Evolutionary conservation across 2,113 vertebrate genomes (phyloP), one percentile per base, ranked within the genome.

Genomic region (Circaetus gallicus): DNA sequence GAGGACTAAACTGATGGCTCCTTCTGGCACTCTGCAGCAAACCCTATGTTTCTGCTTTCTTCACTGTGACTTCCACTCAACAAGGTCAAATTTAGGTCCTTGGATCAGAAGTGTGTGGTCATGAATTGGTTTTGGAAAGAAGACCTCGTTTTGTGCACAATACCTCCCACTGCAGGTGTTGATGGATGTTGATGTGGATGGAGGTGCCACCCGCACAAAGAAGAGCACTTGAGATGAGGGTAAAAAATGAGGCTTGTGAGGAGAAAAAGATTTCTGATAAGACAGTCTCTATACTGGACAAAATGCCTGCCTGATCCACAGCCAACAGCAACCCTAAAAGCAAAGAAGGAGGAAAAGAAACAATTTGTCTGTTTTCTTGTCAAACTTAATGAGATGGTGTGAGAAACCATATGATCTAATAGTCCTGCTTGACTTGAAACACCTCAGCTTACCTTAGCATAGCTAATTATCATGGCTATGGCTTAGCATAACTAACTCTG

Each of bases 41-140:
- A 38, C 12, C 10, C 50, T 6, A 2, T 31, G 14, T 65, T 58
- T 45, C 62, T 62, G 29, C 29, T 42, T 29, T 73, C 52, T 53
- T 34, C 38, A 11, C 16, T 5, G 0, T 26, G 29, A 24, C 47
- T 62, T 80, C 24, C 72, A 50, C 34, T 74, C 82, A 66, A 4
- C 17, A 29, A 16, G 4, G 18, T 61, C 65, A 42, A 8, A 32
- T 67, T 21, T 26, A 28, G 26, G 16, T 45, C 25, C 7, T 72
- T 73, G 59, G 43, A 31, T 72, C 36, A 38, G 40, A 76, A 58
- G 10, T 31, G 52, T 0, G 0, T 19, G n/a, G 32, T 50, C 22
- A 65, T 0, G 1, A 31, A 71, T 19, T 0, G 1, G 28, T 62
- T 94, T 78, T 47, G 74, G 79, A 70, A 56, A 63, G 56, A 49